Evolutionary conservation across 2,888 invertebrate genomes (phyloP).

Genomic region (Agonopterix heracliana): DNA sequence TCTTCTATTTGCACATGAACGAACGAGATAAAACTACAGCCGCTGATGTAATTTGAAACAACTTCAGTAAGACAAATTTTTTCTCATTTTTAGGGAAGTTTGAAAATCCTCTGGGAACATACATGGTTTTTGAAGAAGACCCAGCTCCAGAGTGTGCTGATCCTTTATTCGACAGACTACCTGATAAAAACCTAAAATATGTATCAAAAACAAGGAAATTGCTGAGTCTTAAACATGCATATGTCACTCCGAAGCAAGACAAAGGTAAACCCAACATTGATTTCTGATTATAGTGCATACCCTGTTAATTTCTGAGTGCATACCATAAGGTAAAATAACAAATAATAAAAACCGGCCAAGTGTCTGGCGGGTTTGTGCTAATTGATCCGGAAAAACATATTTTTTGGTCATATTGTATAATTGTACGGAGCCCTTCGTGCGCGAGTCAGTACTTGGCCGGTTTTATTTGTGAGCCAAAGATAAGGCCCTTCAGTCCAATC

Average conservation of each 20-base stretch:
- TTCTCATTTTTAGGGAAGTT: slow-evolving; percentile 76
- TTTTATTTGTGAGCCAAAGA: neutral
- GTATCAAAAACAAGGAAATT: slow-evolving; percentile 79
- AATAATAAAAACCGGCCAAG: too few species aligned
- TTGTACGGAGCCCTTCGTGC: too few species aligned
- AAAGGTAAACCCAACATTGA: slow-evolving; percentile 23
- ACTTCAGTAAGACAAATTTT: neutral
- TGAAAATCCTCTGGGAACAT: slow-evolving; percentile 82
- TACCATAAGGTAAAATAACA: neutral
- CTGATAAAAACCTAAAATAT: slow-evolving; percentile 76
- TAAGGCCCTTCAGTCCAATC: too few species aligned
- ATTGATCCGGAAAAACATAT: too few species aligned
- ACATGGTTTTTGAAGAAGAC: slow-evolving; percentile 83
- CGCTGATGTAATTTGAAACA: neutral
- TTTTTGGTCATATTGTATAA: too few species aligned
- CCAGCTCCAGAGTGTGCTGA: slow-evolving; percentile 58
- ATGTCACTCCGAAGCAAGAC: slow-evolving; percentile 69
- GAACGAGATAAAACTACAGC: too few species aligned
- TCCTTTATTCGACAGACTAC: slow-evolving; percentile 73
- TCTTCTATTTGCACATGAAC: too few species aligned
- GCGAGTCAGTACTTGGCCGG: too few species aligned
- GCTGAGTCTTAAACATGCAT: slow-evolving; percentile 80
- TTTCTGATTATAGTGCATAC: neutral
- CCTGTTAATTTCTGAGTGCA: neutral
- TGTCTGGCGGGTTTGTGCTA: too few species aligned